Evolutionary conservation across 2,113 vertebrate species (phyloP).

Genomic region (Haemorhous mexicanus): DNA sequence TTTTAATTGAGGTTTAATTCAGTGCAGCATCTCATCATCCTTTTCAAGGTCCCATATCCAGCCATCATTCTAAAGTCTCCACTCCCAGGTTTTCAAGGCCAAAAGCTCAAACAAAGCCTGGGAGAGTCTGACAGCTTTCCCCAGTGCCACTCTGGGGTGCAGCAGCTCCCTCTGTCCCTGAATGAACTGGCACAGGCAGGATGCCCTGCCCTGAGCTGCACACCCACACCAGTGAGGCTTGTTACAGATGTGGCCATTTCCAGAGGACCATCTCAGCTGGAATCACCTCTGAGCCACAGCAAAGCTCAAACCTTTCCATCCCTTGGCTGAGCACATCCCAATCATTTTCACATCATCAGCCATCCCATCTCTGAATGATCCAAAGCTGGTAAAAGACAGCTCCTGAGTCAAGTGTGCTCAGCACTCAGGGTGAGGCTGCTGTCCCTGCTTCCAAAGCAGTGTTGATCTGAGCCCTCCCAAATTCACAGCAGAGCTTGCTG

Average conservation of each 20-base stretch:
- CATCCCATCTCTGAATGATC: not conserved
- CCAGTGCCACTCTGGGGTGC: not conserved
- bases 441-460: not conserved
- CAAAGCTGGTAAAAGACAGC: not conserved
- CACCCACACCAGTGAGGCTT: not conserved
- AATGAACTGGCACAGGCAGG: not conserved
- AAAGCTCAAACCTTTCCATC: not conserved
- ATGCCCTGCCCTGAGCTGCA: not conserved
- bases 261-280: not conserved
- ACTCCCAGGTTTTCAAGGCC: not conserved
- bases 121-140: not conserved
- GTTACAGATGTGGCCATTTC: not conserved
- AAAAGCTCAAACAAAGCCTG: not conserved
- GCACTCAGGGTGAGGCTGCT: not conserved
- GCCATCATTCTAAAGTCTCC: not conserved
- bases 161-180: not conserved
- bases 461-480: not conserved
- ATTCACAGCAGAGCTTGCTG: not conserved
- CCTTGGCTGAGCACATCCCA: not conserved
- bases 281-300: not conserved
- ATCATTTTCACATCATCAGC: not conserved
- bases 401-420: not conserved
- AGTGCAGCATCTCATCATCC: not conserved
- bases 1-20: not conserved
- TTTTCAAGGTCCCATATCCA: not conserved